Percentiles rank a stretch among this genome's conserved stretches.
Evolutionary conservation across 1,140 invertebrate genomes (phyloP).

Genomic region (Drosophila athabasca): DNA sequence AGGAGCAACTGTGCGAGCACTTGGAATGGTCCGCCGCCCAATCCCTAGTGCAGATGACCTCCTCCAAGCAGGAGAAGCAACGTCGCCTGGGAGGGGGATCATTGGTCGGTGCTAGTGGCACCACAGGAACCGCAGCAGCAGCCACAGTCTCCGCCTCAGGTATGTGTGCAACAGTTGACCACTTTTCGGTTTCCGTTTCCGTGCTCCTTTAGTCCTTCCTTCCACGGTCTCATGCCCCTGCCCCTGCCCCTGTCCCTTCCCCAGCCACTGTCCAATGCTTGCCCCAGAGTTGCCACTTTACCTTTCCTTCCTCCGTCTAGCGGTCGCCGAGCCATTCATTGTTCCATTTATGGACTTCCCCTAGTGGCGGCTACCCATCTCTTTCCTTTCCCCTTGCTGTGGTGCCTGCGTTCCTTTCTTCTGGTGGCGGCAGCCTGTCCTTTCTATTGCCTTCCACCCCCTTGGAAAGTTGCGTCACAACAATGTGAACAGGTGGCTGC

Average conservation of each 20-base stretch:
- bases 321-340: too few species aligned
- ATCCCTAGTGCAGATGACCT: constrained; percentile 80
- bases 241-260: too few species aligned
- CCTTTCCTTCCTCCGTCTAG: not conserved
- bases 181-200: constrained; percentile 53
- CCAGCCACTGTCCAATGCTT: not conserved
- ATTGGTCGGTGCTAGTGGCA: constrained; percentile 6
- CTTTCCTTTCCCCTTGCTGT: not conserved
- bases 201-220: too few species aligned
- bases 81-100: constrained; percentile 37
- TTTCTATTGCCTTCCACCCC: not conserved
- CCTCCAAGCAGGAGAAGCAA: constrained; percentile 78
- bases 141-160: constrained; percentile 51
- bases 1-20: constrained; percentile 59
- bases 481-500: constrained; percentile 80
- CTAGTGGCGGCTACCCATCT: not conserved
- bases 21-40: constrained; percentile 82
- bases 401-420: not conserved
- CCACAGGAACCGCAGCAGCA: constrained; percentile 13
- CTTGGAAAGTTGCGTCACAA: constrained; percentile 70
- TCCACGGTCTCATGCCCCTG: constrained; percentile 8
- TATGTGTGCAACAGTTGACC: constrained; percentile 60
- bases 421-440: constrained; percentile 4
- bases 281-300: not conserved
- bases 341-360: constrained; percentile 13